phyloP scores from a whole-genome alignment of 2,113 vertebrate species.

The Nannobrachium achirus region DNA sequence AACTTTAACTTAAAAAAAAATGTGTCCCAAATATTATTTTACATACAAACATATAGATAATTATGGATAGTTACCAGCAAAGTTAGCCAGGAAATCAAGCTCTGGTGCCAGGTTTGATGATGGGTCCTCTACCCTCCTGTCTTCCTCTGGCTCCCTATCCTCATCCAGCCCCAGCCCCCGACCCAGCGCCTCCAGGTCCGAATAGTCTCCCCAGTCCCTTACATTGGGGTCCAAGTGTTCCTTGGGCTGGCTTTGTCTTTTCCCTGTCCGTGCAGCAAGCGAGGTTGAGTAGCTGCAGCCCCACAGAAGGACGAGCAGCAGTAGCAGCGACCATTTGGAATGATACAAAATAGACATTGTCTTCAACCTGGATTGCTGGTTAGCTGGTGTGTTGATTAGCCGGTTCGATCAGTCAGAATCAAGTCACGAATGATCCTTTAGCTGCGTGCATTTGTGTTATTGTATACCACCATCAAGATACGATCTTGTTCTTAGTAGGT shows the following conservation, averaged over 20 bases:
- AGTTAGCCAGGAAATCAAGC: conserved; percentile 75
- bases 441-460: conserved; percentile 3
- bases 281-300: conserved; percentile 43
- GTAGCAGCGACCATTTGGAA: conserved; percentile 43
- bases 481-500: neutral
- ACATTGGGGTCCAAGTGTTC: conserved; percentile 64
- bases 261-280: conserved; percentile 36
- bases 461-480: conserved; percentile 5
- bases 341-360: conserved; percentile 60
- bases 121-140: conserved; percentile 24
- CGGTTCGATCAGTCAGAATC: conserved; percentile 12
- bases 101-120: conserved; percentile 52
- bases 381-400: conserved; percentile 22
- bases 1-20: too few relatives aligned
- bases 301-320: conserved; percentile 60
- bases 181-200: conserved; percentile 55
- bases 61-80: conserved; percentile 64
- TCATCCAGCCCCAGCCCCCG: conserved; percentile 54
- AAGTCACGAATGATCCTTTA: conserved; percentile 22
- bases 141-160: conserved; percentile 31
- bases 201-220: conserved; percentile 75
- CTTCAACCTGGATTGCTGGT: neutral
- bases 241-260: conserved; percentile 44
- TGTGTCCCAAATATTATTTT: too few relatives aligned
- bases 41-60: neutral